Conservation (phyloP, 2,888 invertebrate species). For the Mystacides longicornis region DNA sequence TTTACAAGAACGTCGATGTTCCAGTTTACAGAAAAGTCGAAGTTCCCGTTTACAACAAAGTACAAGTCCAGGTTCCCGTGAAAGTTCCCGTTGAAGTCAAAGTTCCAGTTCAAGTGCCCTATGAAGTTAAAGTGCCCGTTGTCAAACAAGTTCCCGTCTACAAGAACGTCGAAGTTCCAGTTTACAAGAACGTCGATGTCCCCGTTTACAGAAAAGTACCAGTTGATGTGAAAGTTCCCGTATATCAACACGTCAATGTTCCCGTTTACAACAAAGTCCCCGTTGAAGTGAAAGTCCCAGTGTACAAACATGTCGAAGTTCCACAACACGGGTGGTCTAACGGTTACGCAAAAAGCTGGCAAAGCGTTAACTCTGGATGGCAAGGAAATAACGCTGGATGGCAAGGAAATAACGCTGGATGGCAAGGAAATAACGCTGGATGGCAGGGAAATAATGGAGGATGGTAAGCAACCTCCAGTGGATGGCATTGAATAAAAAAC, state of each 20-base stretch:
- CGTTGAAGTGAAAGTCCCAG: slow-evolving; percentile 14
- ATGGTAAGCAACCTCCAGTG: no score
- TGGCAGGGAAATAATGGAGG: neutral
- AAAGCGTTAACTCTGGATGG: neutral
- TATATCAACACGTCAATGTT: slow-evolving; percentile 8
- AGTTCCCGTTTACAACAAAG: neutral
- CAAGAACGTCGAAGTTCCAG: slow-evolving; percentile 9
- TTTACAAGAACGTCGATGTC: slow-evolving; percentile 11
- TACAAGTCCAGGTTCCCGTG: neutral
- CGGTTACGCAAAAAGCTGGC: neutral
- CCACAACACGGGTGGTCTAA: slow-evolving; percentile 1
- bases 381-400: neutral
- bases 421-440: neutral
- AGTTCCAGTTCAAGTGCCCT: slow-evolving; percentile 6
- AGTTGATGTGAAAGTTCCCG: slow-evolving; percentile 11
- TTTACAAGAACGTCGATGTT: slow-evolving; percentile 7
- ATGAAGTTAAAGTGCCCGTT: slow-evolving; percentile 12
- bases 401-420: neutral
- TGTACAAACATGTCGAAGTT: slow-evolving; percentile 15
- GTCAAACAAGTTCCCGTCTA: slow-evolving; percentile 10
- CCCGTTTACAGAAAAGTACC: slow-evolving; percentile 12
- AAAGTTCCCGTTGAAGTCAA: slow-evolving; percentile 4
- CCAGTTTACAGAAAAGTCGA: slow-evolving; percentile 7
- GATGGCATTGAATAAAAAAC: no score
- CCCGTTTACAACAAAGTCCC: slow-evolving; percentile 16